Evolutionary conservation across 2,888 invertebrate genomes (phyloP), one percentile per base, ranked within the genome.

Genomic region (Meliscaeva auricollis): DNA sequence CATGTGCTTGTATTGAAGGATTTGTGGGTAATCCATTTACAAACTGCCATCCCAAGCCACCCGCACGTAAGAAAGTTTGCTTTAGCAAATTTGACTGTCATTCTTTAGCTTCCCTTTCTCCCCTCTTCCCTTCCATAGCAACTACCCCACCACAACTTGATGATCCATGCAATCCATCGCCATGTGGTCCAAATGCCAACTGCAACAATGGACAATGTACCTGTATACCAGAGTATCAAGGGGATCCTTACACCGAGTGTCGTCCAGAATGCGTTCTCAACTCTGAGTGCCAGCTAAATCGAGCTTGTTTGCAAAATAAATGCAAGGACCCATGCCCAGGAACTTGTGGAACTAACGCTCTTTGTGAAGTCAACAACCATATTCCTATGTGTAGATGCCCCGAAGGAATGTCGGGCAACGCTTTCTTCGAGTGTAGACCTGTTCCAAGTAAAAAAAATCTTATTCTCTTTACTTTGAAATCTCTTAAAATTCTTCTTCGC

Each of bases 331-430:
- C 96, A 15, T 96, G 96, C 89, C 94, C 94, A 30, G 95, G 95
- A 88, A 95, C 94, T 60, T 95, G 97, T 91, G 96, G 96, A 7
- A 92, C 94, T n/a, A 94, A 95, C 88, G 97, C 97, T 9, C 94
- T 96, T 89, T 97, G 97, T 89, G 94, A 94, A 60, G 96, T 97
- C 2, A 94, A 94, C 89, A 95, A 95, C 87, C 97, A 97, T 89
- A 94, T 97, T 62, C 96, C 97, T 20, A 94, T 95, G 85, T 97
- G 97, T 89, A 94, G 94, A 38, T 97, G 97, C 89, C 95, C 95
- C 50, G 93, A 94, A 84, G 96, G 96, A 69, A 96, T 94, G 91
- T 95, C 95, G 2, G 97, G 97, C 87, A 96, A 97, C 93, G 96
- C 97, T 64, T 96, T 96, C 90, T 93, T 95, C 35, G 93, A 94